These are phyloP conservation scores for Peromyscus polionotus DNA, from an alignment of 2,113 vertebrate genomes.

Conservation along the genomic window DNA sequence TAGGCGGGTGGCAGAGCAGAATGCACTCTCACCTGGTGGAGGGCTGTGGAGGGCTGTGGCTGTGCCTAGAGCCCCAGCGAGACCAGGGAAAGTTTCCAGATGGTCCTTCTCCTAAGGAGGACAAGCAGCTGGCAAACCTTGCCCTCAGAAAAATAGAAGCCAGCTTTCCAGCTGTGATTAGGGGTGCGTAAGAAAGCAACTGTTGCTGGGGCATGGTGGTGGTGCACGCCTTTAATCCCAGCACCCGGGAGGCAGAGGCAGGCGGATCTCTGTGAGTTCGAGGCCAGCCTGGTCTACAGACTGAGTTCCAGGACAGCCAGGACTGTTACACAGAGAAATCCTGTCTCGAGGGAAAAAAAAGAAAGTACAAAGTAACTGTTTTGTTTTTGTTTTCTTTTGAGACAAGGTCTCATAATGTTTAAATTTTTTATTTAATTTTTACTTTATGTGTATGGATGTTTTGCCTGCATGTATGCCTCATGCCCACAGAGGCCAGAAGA, in stretches of 20 bases:
- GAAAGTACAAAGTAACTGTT: no score
- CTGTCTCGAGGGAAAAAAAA: no score
- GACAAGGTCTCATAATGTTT: no score
- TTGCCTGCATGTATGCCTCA: background rate
- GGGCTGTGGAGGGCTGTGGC: background rate
- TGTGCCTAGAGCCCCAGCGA: background rate
- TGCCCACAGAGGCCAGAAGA: background rate
- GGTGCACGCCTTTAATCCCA: no score
- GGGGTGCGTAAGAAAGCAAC: slow-evolving; percentile 9
- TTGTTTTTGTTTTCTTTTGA: no score
- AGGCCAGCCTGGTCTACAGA: no score
- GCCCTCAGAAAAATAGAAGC: slow-evolving; percentile 41
- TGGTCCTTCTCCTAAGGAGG: slow-evolving; percentile 39
- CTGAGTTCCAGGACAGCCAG: no score
- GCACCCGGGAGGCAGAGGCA: no score
- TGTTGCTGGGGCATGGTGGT: no score
- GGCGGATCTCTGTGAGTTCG: no score
- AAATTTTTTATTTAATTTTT: background rate
- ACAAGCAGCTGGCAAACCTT: slow-evolving; percentile 23
- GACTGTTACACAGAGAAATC: no score
- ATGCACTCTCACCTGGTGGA: background rate
- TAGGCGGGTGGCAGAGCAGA: background rate
- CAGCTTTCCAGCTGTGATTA: background rate
- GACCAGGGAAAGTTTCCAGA: background rate
- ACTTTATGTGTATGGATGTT: background rate